A percentile compares a stretch with the other conserved stretches of the same genome.
phyloP scores from a whole-genome alignment of 92 coral and sea anemone species.

The Zoanthus solanderi region DNA sequence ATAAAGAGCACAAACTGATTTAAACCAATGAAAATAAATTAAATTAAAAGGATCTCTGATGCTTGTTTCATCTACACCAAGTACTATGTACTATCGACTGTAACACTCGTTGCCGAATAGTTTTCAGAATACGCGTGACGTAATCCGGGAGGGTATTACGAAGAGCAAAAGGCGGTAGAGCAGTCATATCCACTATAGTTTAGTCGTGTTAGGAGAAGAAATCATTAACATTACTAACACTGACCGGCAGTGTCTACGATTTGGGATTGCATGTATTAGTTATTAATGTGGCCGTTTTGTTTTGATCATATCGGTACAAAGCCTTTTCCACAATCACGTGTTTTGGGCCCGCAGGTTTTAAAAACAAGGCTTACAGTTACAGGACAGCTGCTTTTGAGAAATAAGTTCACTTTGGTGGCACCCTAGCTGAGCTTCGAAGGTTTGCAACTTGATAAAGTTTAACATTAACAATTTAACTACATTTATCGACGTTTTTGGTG shows the following conservation, averaged over 20 bases:
- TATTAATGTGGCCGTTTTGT: constrained; percentile 14
- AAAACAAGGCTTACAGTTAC: background rate
- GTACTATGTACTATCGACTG: too few species aligned
- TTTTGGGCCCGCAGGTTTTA: background rate
- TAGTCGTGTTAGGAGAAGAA: too few species aligned
- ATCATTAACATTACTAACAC: too few species aligned
- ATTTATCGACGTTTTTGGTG: background rate
- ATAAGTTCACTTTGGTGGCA: background rate
- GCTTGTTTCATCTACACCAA: too few species aligned
- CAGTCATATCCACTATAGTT: too few species aligned
- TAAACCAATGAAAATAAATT: too few species aligned
- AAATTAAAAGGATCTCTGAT: too few species aligned
- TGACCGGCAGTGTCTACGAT: background rate
- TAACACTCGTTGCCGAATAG: too few species aligned
- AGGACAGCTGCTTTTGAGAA: background rate
- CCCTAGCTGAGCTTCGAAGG: background rate
- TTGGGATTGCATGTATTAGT: background rate
- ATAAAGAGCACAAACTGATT: too few species aligned
- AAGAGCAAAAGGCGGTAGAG: too few species aligned
- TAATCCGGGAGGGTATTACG: too few species aligned
- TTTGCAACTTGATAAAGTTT: background rate
- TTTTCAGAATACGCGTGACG: too few species aligned
- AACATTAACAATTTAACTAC: background rate
- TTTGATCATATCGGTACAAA: background rate
- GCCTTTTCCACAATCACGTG: constrained; percentile 9